Conservation (phyloP, 2,113 vertebrate genomes). For the Taxidea taxus region DNA sequence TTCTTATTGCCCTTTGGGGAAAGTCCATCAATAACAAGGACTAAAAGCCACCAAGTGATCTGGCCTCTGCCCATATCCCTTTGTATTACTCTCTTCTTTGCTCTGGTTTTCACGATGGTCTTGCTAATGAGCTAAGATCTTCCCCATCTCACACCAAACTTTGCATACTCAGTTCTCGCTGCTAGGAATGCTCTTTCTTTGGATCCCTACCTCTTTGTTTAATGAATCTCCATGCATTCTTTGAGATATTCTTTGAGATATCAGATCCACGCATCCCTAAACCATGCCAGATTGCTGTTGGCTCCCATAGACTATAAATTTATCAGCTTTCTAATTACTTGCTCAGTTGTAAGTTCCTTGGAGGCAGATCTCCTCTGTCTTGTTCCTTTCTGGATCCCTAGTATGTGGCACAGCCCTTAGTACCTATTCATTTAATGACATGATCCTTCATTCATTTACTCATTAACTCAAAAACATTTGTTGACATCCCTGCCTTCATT, state of each 20-base stretch:
- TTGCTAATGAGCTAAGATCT: background rate
- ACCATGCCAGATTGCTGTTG: background rate
- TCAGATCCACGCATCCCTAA: background rate
- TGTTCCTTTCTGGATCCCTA: background rate
- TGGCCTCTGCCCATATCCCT: background rate
- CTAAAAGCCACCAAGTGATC: background rate
- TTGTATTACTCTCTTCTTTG: background rate
- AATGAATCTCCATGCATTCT: background rate
- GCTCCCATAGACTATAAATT: background rate
- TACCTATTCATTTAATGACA: background rate
- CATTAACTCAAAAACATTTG: background rate
- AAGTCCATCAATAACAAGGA: background rate
- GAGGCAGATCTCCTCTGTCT: background rate
- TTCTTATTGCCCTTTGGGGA: background rate
- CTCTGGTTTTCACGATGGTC: too few relatives aligned
- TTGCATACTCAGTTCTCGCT: background rate
- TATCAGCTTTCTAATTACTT: background rate
- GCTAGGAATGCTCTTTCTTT: background rate
- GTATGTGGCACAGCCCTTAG: background rate
- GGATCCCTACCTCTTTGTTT: background rate
- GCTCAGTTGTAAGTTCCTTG: background rate
- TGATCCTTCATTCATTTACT: background rate
- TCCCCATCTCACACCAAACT: background rate
- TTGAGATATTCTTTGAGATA: background rate
- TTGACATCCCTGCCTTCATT: background rate